Conservation (phyloP, 2,113 vertebrate genomes). For the Cairina moschata region DNA sequence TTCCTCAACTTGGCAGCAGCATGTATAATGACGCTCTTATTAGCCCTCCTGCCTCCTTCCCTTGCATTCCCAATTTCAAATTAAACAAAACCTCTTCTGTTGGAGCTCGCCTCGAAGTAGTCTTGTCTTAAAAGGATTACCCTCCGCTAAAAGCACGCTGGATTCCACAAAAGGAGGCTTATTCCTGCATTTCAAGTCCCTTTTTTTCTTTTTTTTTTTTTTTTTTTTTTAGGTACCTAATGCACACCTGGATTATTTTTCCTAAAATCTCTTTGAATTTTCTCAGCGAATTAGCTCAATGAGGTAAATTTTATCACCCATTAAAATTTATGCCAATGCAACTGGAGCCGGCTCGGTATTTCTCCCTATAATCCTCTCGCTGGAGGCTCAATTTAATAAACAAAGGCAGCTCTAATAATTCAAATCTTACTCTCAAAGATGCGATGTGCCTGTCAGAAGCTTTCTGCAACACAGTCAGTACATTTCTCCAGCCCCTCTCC, state of each 20-base stretch:
- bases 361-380: slow-evolving; percentile 69
- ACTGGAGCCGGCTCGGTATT: background rate
- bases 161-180: background rate
- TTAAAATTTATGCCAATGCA: background rate
- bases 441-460: slow-evolving; percentile 79
- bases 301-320: background rate
- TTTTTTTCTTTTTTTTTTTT: background rate
- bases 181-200: background rate
- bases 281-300: background rate
- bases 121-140: slow-evolving; percentile 22
- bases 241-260: background rate
- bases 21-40: background rate
- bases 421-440: slow-evolving; percentile 72
- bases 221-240: background rate
- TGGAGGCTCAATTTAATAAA: slow-evolving; percentile 76
- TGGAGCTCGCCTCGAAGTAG: background rate
- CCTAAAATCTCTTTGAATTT: background rate
- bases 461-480: slow-evolving; percentile 67
- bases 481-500: slow-evolving; percentile 68
- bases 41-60: slow-evolving; percentile 14
- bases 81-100: slow-evolving; percentile 35
- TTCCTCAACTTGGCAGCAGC: background rate
- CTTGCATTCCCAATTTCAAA: background rate
- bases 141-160: background rate
- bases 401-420: slow-evolving; percentile 81